Evolutionary conservation across 2,797 vertebrate genomes (phyloP), one percentile per base, ranked within the genome.

Genomic region (Sebastiscus tertius): DNA sequence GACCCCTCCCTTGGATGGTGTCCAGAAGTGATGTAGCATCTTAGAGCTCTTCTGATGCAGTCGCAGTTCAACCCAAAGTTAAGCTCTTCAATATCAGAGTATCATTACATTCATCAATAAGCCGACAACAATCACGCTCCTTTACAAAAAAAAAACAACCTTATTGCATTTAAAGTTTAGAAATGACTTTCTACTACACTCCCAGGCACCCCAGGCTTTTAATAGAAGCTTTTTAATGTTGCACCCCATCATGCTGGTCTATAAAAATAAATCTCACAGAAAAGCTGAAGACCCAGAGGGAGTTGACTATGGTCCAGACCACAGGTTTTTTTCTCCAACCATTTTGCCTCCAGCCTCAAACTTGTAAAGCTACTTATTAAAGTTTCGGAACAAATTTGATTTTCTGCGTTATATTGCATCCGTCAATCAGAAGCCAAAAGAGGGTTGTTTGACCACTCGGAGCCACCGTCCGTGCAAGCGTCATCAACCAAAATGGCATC

Each of bases 1-100:
- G 16, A 79, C 20, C 61, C 60, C 74, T 70, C 72, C 59, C 8
- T 70, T 61, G 27, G 36, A 59, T 73, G n/a, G 39, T 54, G 42
- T 69, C 61, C 49, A 61, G 18, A 64, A 27, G 16, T 81, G 60
- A 80, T 0, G 1, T 18, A n/a, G n/a, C 9, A 24, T 76, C 77
- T 70, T 11, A n/a, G 36, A 36, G 36, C 12, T 26, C 39, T 42
- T 64, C 26, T 18, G 39, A 59, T n/a, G 24, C 60, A 14, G 61
- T n/a, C 29, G 2, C 11, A 42, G 36, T 55, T 60, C n/a, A 20
- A 24, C 4, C 42, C 16, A 34, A 27, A 46, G 16, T 36, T 8
- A 18, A 55, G 6, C 22, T 52, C 22, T 24, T 54, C 6, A 49
- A 5, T 11, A 55, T 62, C 42, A 46, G 18, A n/a, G 49, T 34